Conservation (phyloP, 1,140 invertebrate genomes). For the Trichonephila clavata region DNA sequence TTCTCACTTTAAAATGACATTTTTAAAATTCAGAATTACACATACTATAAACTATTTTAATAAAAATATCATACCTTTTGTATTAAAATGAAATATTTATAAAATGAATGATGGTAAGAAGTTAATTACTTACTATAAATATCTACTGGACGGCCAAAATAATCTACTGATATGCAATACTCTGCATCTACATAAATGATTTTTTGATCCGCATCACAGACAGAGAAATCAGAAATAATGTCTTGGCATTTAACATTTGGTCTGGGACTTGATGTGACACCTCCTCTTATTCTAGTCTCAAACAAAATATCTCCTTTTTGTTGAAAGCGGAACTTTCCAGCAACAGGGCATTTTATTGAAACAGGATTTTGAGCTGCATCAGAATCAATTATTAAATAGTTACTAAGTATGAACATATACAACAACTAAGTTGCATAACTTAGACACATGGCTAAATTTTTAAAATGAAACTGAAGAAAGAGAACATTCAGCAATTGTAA, state of each 20-base stretch:
- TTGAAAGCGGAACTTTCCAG: slow-evolving; percentile 96
- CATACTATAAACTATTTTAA: no score
- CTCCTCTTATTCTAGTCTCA: slow-evolving; percentile 94
- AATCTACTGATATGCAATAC: slow-evolving; percentile 97
- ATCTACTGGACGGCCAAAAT: slow-evolving; percentile 94
- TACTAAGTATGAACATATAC: no score
- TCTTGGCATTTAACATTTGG: slow-evolving; percentile 96
- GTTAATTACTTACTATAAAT: slow-evolving; percentile 88
- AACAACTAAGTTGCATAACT: no score
- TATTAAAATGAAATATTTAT: no score
- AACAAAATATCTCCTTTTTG: slow-evolving; percentile 94
- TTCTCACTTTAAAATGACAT: no score
- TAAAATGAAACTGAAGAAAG: no score
- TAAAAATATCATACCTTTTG: no score
- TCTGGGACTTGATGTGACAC: slow-evolving; percentile 94
- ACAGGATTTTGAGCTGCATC: slow-evolving; percentile 91
- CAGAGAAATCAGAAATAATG: slow-evolving; percentile 96
- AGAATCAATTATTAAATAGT: slow-evolving; percentile 34
- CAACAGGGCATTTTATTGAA: slow-evolving; percentile 95
- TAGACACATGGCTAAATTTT: no score
- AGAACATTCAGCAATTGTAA: no score
- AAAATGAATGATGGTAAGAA: no score
- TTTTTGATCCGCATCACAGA: slow-evolving; percentile 96
- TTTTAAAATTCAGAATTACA: no score
- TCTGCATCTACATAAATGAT: slow-evolving; percentile 96